phyloP scores from a whole-genome alignment of 2,113 vertebrate genomes.

The Penelope pileata region DNA sequence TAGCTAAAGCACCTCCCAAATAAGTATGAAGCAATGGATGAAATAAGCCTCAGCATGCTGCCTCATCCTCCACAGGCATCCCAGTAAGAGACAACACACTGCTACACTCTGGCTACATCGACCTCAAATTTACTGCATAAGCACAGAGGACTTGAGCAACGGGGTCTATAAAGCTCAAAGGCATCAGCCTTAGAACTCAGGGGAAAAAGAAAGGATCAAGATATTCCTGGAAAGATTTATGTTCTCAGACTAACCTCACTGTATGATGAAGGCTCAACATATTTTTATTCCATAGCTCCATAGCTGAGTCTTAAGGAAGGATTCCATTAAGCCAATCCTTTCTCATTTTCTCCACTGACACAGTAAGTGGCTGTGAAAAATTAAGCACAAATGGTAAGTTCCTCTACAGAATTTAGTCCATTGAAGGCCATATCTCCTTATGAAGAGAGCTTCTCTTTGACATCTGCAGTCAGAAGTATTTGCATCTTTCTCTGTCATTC shows the following conservation, averaged over 20 bases:
- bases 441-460: not conserved
- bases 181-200: not conserved
- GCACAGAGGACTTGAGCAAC: not conserved
- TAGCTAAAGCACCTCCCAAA: not conserved
- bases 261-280: not conserved
- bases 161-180: not conserved
- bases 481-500: not conserved
- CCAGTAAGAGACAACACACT: not conserved
- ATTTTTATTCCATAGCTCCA: not conserved
- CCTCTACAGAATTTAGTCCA: not conserved
- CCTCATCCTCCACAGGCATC: not conserved
- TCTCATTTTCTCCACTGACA: not conserved
- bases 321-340: not conserved
- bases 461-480: not conserved
- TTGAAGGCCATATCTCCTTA: not conserved
- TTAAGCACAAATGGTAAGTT: not conserved
- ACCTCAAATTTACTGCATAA: not conserved
- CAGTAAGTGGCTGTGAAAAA: constrained; percentile 14
- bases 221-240: not conserved
- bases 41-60: not conserved
- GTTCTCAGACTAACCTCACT: not conserved
- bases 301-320: not conserved
- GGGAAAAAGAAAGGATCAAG: constrained; percentile 1
- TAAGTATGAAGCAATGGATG: not conserved
- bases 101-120: not conserved